These are phyloP conservation scores for Epinephelus awoara DNA, from an alignment of 2,797 vertebrate species.

Conservation along the genomic window DNA sequence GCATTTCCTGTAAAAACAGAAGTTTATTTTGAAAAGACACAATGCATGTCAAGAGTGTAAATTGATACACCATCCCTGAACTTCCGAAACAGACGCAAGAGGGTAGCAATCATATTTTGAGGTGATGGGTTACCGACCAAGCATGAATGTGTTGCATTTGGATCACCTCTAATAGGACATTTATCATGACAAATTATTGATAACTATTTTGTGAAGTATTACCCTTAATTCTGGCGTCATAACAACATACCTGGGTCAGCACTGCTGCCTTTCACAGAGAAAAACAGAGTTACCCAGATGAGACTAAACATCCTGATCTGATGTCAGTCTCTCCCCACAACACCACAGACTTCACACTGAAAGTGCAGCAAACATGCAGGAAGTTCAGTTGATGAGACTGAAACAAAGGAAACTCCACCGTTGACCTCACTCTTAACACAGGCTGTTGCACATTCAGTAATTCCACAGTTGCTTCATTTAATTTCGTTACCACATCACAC, in stretches of 20 bases:
- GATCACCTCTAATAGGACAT: background rate
- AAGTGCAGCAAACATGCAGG: conserved; percentile 1
- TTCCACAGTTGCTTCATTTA: background rate
- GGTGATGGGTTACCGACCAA: no score
- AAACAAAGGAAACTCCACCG: conserved; percentile 5
- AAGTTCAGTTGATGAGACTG: background rate
- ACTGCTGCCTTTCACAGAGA: conserved; percentile 12
- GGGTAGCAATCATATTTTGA: no score
- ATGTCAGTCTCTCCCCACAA: background rate
- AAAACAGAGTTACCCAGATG: conserved; percentile 44
- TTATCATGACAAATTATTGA: background rate
- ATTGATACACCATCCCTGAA: no score
- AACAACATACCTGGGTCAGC: conserved; percentile 42
- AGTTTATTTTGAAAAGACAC: no score
- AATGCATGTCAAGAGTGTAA: no score
- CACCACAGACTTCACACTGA: background rate
- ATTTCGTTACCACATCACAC: no score
- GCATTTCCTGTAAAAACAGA: no score
- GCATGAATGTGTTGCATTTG: no score
- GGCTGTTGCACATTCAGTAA: conserved; percentile 1
- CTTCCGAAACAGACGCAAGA: no score
- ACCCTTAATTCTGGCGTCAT: background rate
- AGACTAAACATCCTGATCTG: conserved; percentile 53
- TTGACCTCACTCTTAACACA: conserved; percentile 4
- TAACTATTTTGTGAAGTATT: background rate